Percentiles rank a stretch among this genome's conserved stretches.
phyloP scores from a whole-genome alignment of 2,797 vertebrate genomes.

The Oryzias dopingdopingensis region DNA sequence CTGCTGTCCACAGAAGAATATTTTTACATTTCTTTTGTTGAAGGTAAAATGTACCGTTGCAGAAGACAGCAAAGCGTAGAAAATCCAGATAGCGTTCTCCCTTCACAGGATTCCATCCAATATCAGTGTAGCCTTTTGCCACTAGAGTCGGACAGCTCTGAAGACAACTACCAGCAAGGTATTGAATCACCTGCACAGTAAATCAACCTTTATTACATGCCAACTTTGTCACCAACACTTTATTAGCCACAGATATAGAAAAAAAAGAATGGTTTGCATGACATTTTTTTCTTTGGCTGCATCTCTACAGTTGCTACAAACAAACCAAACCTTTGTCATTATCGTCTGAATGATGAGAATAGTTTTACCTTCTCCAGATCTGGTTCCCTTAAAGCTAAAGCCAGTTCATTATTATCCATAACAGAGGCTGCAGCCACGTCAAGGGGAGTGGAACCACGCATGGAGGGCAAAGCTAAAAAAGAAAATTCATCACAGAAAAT shows the following conservation, averaged over 20 bases:
- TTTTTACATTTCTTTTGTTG: not conserved
- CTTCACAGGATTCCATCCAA: slow-evolving; percentile 97
- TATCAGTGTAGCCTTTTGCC: slow-evolving; percentile 89
- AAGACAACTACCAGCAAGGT: slow-evolving; percentile 89
- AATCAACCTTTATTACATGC: not conserved
- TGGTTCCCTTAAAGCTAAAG: slow-evolving; percentile 86
- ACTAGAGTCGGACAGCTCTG: slow-evolving; percentile 88
- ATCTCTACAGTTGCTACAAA: not conserved
- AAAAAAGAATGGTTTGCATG: too few relatives aligned
- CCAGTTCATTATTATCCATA: slow-evolving; percentile 97
- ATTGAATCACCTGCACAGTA: slow-evolving; percentile 85
- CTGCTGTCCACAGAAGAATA: not conserved
- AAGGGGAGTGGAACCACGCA: slow-evolving; percentile 94
- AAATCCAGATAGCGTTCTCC: slow-evolving; percentile 94
- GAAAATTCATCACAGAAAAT: slow-evolving; percentile 13
- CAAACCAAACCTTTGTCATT: not conserved
- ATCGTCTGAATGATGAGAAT: not conserved
- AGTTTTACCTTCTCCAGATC: slow-evolving; percentile 85
- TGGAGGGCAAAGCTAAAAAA: slow-evolving; percentile 88
- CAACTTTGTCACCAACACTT: not conserved
- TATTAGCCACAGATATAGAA: not conserved
- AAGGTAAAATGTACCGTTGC: slow-evolving; percentile 81
- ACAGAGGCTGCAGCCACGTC: slow-evolving; percentile 95
- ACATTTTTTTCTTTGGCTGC: not conserved
- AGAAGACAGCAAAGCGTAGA: slow-evolving; percentile 94